phyloP scores from a whole-genome alignment of 2,888 invertebrate species.

The Abscondita cerata region DNA sequence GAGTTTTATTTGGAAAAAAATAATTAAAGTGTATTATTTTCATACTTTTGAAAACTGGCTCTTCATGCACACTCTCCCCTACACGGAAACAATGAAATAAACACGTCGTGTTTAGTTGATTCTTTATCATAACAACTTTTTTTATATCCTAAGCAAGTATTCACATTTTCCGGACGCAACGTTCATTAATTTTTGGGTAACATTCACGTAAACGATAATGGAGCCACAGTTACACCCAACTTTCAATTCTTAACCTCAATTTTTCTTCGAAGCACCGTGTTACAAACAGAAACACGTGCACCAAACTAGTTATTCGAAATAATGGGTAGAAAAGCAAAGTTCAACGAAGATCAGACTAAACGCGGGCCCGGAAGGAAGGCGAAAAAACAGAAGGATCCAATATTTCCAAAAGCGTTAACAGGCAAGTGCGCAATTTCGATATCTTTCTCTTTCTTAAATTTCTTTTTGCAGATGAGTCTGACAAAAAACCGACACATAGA shows the following conservation, averaged over 20 bases:
- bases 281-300: slow-evolving; percentile 10
- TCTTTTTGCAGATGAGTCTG: slow-evolving; percentile 58
- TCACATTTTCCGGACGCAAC: no score
- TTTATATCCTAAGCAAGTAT: no score
- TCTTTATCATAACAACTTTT: no score
- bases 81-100: no score
- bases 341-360: slow-evolving; percentile 72
- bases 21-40: no score
- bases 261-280: neutral
- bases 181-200: no score
- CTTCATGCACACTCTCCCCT: no score
- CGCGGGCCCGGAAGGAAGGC: slow-evolving; percentile 88
- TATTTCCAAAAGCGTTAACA: slow-evolving; percentile 65
- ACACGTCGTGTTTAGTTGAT: no score
- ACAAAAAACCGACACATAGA: slow-evolving; percentile 71
- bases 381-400: slow-evolving; percentile 85
- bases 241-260: neutral
- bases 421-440: slow-evolving; percentile 49
- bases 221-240: neutral
- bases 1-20: no score
- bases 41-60: no score
- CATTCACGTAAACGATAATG: neutral
- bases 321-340: slow-evolving; percentile 90
- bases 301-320: slow-evolving; percentile 37
- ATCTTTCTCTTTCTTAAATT: neutral